These are phyloP conservation scores for Heteromurus nitidus DNA, from an alignment of 2,888 invertebrate genomes.

Conservation along the genomic window DNA sequence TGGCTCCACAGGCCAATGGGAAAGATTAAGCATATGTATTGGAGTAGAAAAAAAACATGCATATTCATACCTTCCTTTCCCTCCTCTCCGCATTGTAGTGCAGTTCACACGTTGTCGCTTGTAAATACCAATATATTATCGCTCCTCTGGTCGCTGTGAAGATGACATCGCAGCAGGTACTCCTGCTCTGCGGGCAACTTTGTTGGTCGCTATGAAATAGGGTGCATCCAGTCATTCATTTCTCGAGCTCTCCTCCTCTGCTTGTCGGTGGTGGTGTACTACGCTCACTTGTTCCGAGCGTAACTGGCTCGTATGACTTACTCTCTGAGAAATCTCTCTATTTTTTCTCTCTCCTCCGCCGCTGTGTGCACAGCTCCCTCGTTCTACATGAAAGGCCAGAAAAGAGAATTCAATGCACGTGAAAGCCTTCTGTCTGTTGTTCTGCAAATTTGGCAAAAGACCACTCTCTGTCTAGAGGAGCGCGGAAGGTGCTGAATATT, in stretches of 20 bases:
- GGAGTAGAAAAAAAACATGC: slow-evolving; percentile 42
- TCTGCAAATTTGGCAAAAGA: slow-evolving; percentile 53
- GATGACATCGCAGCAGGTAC: slow-evolving; percentile 65
- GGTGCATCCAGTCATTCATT: slow-evolving; percentile 13
- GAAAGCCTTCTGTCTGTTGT: slow-evolving; percentile 59
- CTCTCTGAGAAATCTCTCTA: no score
- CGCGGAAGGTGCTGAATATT: not conserved
- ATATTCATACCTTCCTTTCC: slow-evolving; percentile 52
- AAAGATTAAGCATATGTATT: slow-evolving; percentile 30
- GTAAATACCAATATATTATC: slow-evolving; percentile 50
- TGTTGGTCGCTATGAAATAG: slow-evolving; percentile 19
- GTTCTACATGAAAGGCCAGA: not conserved
- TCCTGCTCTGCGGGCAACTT: slow-evolving; percentile 52
- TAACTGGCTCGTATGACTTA: no score
- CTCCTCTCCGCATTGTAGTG: not conserved
- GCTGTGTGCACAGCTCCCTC: not conserved
- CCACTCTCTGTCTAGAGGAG: no score
- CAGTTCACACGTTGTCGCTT: slow-evolving; percentile 39
- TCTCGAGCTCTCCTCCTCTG: no score
- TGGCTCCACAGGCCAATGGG: slow-evolving; percentile 26
- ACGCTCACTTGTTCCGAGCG: no score
- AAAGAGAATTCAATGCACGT: slow-evolving; percentile 49
- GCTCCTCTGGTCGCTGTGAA: slow-evolving; percentile 51
- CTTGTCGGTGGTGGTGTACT: no score
- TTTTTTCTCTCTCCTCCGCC: not conserved